Conservation (phyloP, 2,113 vertebrate genomes). For the Cyphomyrus discorhynchus region DNA sequence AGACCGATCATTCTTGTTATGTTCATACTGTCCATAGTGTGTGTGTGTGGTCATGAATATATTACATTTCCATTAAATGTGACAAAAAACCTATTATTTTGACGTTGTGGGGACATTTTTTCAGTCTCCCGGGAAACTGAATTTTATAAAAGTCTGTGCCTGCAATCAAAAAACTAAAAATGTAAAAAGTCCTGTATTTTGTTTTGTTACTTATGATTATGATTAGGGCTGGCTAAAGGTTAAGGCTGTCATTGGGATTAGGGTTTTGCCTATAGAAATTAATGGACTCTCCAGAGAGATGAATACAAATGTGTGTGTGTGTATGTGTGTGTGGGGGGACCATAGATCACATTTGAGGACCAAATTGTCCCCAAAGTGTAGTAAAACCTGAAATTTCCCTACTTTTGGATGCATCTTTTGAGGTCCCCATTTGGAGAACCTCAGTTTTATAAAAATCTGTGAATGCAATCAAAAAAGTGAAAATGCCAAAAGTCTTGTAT, state of each 20-base stretch:
- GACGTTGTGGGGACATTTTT: neutral
- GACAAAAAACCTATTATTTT: neutral
- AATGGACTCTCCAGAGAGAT: no score
- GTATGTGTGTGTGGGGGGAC: no score
- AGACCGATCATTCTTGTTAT: neutral
- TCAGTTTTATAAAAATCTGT: neutral
- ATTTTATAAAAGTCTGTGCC: neutral
- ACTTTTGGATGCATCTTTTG: no score
- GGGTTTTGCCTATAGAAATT: no score
- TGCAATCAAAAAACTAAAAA: neutral
- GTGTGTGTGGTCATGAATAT: neutral
- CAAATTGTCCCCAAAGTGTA: no score
- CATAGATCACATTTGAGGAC: no score
- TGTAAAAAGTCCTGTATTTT: neutral
- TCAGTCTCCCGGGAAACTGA: neutral
- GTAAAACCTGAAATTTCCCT: no score
- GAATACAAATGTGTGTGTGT: no score
- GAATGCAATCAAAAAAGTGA: neutral
- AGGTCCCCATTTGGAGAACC: no score
- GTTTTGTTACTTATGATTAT: neutral
- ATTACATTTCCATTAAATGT: neutral
- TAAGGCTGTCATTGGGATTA: neutral
- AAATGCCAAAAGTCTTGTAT: neutral
- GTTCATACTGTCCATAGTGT: neutral
- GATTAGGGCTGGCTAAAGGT: neutral